Base-by-base conservation (phyloP, 2,888 invertebrate species). In the Hypomecis atomaria region DNA sequence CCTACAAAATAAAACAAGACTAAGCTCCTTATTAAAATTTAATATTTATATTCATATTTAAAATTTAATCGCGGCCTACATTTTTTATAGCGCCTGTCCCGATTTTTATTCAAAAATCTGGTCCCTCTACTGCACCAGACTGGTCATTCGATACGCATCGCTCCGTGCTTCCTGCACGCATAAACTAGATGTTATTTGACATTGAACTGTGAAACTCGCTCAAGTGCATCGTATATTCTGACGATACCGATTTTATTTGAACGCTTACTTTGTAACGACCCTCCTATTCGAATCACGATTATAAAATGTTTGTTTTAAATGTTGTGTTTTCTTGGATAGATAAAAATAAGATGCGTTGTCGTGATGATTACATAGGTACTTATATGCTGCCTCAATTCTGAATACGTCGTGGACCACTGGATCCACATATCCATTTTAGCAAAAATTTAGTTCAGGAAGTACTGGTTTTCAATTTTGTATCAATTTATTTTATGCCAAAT, bases 71-170 rank as follows among this genome's bases (percentile, higher is more conserved):
- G 23, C 3, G 23, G 23, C 23, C 23, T 23, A 23, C 23, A 23
- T 23, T 23, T 23, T 23, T 23, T 23, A 23, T 23, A 23, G 3
- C 23, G 23, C 23, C 23, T 23, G 23, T 23, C 23, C 23, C 23
- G 23, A 38, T 38, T 38, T 9, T 38, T 38, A 38, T 38, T 59
- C n/a, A 6, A 42, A 52, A 38, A 11, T 33, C 52, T 63, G 58
- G 58, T 37, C 38, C 23, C 59, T 40, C 63, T 63, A 62, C 52
- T n/a, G n/a, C 42, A 9, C 54, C 52, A 50, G 52, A 6, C 52
- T 50, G 77, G 82, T 81, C 72, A 86, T 82, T 74, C 74, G 88
- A 88, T 85, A 87, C 79, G 77, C 78, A 78, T 79, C 78, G 78
- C 74, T 75, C 77, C 76, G 69, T 72, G 77, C 78, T 83, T 83